Percentiles rank a stretch among this genome's conserved stretches.
phyloP scores from a whole-genome alignment of 2,888 invertebrate species.

The Catotricha subobsoleta region DNA sequence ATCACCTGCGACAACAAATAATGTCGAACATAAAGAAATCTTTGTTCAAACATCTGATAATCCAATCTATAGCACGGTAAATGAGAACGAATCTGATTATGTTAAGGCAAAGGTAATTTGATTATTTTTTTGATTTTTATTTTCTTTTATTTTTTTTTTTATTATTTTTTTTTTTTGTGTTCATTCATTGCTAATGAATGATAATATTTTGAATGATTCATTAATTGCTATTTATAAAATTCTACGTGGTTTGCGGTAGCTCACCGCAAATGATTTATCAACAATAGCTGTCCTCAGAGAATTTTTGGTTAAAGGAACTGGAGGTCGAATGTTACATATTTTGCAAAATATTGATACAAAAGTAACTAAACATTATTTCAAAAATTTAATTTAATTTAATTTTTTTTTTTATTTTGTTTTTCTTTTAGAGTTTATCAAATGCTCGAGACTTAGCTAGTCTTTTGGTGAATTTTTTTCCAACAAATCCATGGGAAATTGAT shows the following conservation, averaged over 20 bases:
- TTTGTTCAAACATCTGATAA: no score
- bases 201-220: no score
- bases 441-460: conserved; percentile 22
- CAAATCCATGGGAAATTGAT: conserved; percentile 22
- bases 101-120: neutral
- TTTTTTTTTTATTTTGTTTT: no score
- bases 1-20: no score
- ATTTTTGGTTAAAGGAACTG: conserved; percentile 24
- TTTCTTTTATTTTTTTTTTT: neutral
- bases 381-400: conserved; percentile 1
- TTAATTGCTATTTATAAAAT: no score
- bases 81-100: no score
- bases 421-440: conserved; percentile 23
- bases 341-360: conserved; percentile 22
- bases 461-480: conserved; percentile 27
- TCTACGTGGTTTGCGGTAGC: no score
- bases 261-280: conserved; percentile 24
- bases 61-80: no score
- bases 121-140: neutral
- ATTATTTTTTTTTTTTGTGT: neutral
- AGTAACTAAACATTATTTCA: conserved; percentile 14
- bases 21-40: no score
- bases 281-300: conserved; percentile 25
- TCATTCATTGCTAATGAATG: conserved; percentile 16
- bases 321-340: conserved; percentile 23